Evolutionary conservation across 2,113 vertebrate genomes (phyloP), one percentile per base, ranked within the genome.

Genomic region (Cyprinodon tularosa): DNA sequence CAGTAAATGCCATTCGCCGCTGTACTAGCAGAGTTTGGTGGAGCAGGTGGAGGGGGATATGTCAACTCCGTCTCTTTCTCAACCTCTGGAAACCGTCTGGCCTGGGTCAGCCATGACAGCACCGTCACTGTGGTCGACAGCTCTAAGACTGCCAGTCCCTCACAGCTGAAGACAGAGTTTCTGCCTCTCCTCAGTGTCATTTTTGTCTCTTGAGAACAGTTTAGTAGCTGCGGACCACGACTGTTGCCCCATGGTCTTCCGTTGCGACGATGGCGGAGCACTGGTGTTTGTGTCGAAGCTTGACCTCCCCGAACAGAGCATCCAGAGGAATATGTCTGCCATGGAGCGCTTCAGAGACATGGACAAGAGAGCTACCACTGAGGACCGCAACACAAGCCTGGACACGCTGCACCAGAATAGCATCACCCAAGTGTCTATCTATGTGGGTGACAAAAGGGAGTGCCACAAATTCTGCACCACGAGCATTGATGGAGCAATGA

Each of bases 261-360:
- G 95, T 85, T 97, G 95, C 12, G 97, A 99, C 4, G 98, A 98
- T 17, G 95, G 95, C 1, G 98, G 97, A 76, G 78, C 89, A 66
- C 89, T 99, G 94, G 96, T 94, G 62, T 99, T 99, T 44, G 93
- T 97, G 83, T 97, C 97, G n/a, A 99, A 99, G 91, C 94, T 99
- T 3, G 98, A 99, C 93, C 96, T 99, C 86, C 98, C 98, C 12
- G 99, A 99, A 90, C 98, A 99, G 93, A 99, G 96, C 89, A 97
- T 98, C 86, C 97, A 98, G 84, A 97, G 98, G 90, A 99, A 98
- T 74, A 98, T 99, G 90, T 99, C 98, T 0, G 98, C 98, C 77
- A 99, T 99, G 98, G 98, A 99, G 48, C 98, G 98, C 87, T 99
- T 99, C 94, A 96, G 97, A 59, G 99, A 99, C 93, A 98, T 99